Evolutionary conservation across 1,140 invertebrate genomes (phyloP), one percentile per base, ranked within the genome.

Genomic region (Drosophila ambigua): DNA sequence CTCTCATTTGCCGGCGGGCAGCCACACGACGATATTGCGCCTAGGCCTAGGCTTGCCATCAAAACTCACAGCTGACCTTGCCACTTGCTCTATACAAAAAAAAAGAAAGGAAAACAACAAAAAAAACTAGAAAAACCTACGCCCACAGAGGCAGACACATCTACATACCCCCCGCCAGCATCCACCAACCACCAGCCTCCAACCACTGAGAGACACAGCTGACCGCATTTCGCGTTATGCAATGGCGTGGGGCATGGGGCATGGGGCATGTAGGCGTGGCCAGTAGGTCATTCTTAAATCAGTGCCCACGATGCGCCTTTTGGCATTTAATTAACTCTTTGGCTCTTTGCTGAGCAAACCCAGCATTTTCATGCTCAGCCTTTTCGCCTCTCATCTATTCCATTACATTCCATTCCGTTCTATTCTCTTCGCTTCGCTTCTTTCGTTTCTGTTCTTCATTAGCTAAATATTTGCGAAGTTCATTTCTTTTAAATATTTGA

Each of bases 11-110:
- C 45, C 15, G 45, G 7, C 31, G 9, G 31, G 31, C 31, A 35
- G 9, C 9, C 31, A 35, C 31, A 11, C 31, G 9, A 35, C 31
- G 31, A 35, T 35, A 9, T 35, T 35, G 31, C 16, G 44, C 6
- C 45, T 46, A 20, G 45, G 44, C 6, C 45, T 46, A 20, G 45
- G 15, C 45, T 20, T 46, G 44, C 44, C 44, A 46, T 46, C 16
- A 46, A 46, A 46, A 46, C 9, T 16, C 45, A 46, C n/a, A 16
- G 7, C 45, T 46, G 45, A 46, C 45, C 45, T 46, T 46, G 45
- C 45, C 45, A 46, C 15, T 46, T 46, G 45, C 45, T 46, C 11
- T 20, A 46, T 46, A 16, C 5, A 46, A 46, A 46, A 46, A 28
- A 2, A 7, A 28, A 28, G 7, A 46, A 28, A 2, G 2, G 5